Percentiles rank a stretch among this genome's conserved stretches.
phyloP scores from a whole-genome alignment of 2,888 invertebrate species.

The Horisme vitalbata region DNA sequence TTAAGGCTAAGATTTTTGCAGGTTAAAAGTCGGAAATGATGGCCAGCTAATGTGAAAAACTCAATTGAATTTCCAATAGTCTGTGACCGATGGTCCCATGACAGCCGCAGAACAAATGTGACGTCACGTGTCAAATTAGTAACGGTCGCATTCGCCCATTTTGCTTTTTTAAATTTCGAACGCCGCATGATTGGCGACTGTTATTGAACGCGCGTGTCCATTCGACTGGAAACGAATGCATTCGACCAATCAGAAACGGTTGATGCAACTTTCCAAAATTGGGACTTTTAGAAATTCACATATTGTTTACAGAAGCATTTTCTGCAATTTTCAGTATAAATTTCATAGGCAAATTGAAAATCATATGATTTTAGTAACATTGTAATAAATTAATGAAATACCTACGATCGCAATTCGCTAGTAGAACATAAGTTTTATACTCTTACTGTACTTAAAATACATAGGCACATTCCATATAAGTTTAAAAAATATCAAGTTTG shows the following conservation, averaged over 20 bases:
- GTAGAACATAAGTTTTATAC: too few relatives aligned
- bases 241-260: conserved; percentile 49
- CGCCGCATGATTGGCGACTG: conserved; percentile 71
- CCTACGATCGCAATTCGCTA: too few relatives aligned
- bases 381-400: too few relatives aligned
- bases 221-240: conserved; percentile 53
- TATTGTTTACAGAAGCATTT: background rate
- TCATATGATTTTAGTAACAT: too few relatives aligned
- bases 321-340: too few relatives aligned
- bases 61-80: conserved; percentile 55
- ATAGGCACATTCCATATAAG: background rate
- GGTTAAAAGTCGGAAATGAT: conserved; percentile 6
- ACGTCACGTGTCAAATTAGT: conserved; percentile 78
- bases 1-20: conserved; percentile 3
- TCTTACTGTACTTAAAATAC: conserved; percentile 3
- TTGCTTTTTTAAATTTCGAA: conserved; percentile 75
- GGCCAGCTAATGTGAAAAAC: background rate
- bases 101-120: conserved; percentile 66
- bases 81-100: conserved; percentile 37
- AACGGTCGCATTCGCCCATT: conserved; percentile 68
- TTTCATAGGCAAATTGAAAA: too few relatives aligned
- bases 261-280: conserved; percentile 29
- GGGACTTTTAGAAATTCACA: conserved; percentile 5
- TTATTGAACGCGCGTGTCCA: conserved; percentile 58
- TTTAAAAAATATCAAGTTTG: conserved; percentile 33